A percentile compares a stretch with the other conserved stretches of the same genome.
These are phyloP conservation scores for Trilocha varians DNA, from an alignment of 2,888 invertebrate species.

Conservation along the genomic window DNA sequence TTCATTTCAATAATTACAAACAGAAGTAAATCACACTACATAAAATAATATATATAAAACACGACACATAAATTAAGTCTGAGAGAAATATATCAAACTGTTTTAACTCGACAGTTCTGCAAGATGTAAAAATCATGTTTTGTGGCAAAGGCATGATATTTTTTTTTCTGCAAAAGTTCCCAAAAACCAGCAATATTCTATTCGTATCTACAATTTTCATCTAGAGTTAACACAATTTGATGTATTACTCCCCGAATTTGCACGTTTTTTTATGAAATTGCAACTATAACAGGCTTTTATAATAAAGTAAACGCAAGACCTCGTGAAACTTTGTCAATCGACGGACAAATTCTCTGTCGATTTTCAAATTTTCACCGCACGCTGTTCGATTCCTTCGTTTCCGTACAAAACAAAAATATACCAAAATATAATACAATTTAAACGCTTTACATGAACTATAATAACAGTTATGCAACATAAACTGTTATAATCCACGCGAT, in stretches of 20 bases:
- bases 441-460: conserved; percentile 68
- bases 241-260: no score
- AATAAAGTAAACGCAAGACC: conserved; percentile 47
- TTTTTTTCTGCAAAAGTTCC: no score
- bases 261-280: conserved; percentile 39
- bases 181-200: no score
- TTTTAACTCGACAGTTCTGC: no score
- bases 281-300: conserved; percentile 53
- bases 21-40: conserved; percentile 68
- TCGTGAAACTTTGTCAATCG: conserved; percentile 6
- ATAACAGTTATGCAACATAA: conserved; percentile 67
- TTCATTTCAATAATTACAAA: conserved; percentile 64
- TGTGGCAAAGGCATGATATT: no score
- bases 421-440: conserved; percentile 66
- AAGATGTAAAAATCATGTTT: no score
- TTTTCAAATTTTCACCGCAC: neutral
- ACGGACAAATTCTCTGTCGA: neutral
- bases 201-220: no score
- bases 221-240: no score
- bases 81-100: no score
- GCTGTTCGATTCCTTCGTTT: conserved; percentile 7
- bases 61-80: conserved; percentile 51
- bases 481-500: conserved; percentile 50
- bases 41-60: conserved; percentile 63
- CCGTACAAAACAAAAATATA: conserved; percentile 51